Conservation (phyloP, 1,140 invertebrate genomes). For the Lucilia sericata region DNA sequence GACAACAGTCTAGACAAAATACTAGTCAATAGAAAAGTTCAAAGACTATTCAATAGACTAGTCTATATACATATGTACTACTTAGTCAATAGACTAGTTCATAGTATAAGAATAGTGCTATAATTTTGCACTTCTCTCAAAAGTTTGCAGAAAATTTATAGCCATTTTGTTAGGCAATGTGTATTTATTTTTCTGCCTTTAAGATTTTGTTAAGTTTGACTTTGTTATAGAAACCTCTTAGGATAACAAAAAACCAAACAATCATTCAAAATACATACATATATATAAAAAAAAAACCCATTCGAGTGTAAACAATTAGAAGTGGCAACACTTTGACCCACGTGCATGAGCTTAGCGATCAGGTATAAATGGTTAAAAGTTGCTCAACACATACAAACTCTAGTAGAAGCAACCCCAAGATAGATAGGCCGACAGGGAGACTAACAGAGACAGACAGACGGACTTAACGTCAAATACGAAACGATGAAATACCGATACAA, state of each 20-base stretch:
- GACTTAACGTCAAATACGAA: neutral
- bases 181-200: too few relatives aligned
- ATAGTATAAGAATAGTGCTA: too few relatives aligned
- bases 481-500: neutral
- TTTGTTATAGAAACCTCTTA: constrained; percentile 12
- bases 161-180: too few relatives aligned
- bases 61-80: too few relatives aligned
- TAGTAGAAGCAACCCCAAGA: neutral
- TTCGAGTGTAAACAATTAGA: constrained; percentile 43
- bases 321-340: constrained; percentile 43
- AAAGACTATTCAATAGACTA: too few relatives aligned
- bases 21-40: too few relatives aligned
- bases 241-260: too few relatives aligned
- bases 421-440: neutral
- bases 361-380: neutral
- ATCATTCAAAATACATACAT: neutral
- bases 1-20: too few relatives aligned
- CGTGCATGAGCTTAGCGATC: constrained; percentile 6
- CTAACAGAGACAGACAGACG: neutral
- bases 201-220: neutral
- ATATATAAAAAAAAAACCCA: constrained; percentile 18
- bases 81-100: too few relatives aligned
- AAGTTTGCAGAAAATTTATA: too few relatives aligned
- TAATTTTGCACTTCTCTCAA: too few relatives aligned
- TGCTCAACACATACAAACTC: neutral